Evolutionary conservation across 2,797 vertebrate species (phyloP).

Genomic region (Neosilurus hyrtlii): DNA sequence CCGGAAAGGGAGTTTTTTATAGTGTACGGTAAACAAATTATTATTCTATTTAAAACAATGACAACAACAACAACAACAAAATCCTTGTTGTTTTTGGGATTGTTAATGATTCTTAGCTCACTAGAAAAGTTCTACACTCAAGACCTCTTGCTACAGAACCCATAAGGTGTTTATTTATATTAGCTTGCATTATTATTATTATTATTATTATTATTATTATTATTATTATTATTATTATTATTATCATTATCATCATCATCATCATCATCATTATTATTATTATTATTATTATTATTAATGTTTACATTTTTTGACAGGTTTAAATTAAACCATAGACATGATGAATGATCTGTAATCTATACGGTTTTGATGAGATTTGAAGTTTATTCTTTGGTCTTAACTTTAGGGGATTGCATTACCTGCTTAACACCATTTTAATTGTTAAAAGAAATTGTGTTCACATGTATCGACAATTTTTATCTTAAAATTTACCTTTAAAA

Average conservation of each 20-base stretch:
- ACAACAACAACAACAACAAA: no score
- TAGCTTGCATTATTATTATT: not conserved
- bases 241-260: not conserved
- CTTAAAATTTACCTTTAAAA: not conserved
- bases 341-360: not conserved
- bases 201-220: not conserved
- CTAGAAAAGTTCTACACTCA: not conserved
- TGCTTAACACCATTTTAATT: not conserved
- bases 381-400: not conserved
- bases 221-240: not conserved
- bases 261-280: no score
- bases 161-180: not conserved
- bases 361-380: no score
- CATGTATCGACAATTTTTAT: no score
- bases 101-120: not conserved
- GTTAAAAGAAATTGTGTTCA: not conserved
- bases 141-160: not conserved
- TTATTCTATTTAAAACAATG: not conserved
- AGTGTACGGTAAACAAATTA: not conserved
- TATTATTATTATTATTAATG: not conserved
- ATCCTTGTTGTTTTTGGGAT: not conserved
- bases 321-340: not conserved
- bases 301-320: not conserved
- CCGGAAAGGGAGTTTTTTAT: not conserved
- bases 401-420: not conserved